phyloP scores from a whole-genome alignment of 2,797 vertebrate genomes.

The Malurus leucopterus region DNA sequence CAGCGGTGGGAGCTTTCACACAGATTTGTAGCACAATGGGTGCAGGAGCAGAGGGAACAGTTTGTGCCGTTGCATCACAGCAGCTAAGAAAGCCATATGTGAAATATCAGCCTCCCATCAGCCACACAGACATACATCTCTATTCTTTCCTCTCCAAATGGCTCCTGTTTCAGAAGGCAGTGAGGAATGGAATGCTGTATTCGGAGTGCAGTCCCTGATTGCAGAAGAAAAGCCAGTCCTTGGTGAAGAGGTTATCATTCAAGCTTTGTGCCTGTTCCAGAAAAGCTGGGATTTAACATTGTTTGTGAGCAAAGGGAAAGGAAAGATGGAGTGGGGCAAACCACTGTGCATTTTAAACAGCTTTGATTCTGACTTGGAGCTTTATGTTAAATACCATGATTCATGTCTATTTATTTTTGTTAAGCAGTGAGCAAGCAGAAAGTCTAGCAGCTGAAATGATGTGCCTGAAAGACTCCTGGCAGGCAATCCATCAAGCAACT shows the following conservation, averaged over 20 bases:
- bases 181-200: not conserved
- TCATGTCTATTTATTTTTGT: constrained; percentile 68
- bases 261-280: not conserved
- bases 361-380: constrained; percentile 34
- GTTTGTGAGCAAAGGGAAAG: not conserved
- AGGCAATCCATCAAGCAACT: constrained; percentile 63
- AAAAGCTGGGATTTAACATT: not conserved
- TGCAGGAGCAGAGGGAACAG: constrained; percentile 7
- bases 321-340: not conserved
- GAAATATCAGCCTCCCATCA: constrained; percentile 20
- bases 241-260: constrained; percentile 5
- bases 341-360: constrained; percentile 50
- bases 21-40: not conserved
- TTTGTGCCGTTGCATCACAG: not conserved
- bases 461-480: constrained; percentile 60
- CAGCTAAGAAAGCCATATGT: constrained; percentile 28
- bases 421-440: constrained; percentile 70
- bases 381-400: constrained; percentile 62
- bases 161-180: not conserved
- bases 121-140: not conserved
- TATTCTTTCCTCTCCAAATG: not conserved
- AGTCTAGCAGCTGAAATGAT: constrained; percentile 65
- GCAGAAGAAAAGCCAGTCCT: not conserved
- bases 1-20: not conserved
- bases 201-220: not conserved